Base-by-base conservation (phyloP, 1,140 invertebrate genomes). In the Contarinia nasturtii region DNA sequence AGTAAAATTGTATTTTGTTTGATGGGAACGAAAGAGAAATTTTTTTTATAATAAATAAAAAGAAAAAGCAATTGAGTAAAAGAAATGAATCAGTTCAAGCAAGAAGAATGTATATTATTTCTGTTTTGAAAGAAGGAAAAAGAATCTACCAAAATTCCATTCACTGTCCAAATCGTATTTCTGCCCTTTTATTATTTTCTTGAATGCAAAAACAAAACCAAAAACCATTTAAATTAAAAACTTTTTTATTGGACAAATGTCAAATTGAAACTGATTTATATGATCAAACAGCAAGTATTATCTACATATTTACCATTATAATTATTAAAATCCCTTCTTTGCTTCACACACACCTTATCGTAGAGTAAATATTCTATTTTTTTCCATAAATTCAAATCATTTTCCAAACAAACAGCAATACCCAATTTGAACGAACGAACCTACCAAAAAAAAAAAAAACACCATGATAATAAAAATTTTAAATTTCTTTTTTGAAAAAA, bases 51-150 rank as follows among this genome's bases (percentile, higher is more conserved):
- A 49, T 52, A 47, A 53, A 51, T 43, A 51, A 52, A 53, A 52
- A 55, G 49, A 51, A 52, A 53, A 21, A 17, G 44, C 22, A 44
- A 15, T 44, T 33, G 58, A 64, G 62, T 64, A 60, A 59, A 66
- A 81, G 82, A 79, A 82, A 82, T 44, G 45, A 51, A 27, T 27
- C 27, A 27, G 27, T 27, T 27, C 27, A 27, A 27, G 27, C 27
- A 27, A 27, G 27, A 27, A 27, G 27, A 27, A 27, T 27, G 27
- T 27, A 27, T 27, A 27, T 27, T 27, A 27, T 27, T 27, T 27
- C 27, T 27, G 27, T 27, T 27, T 27, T 27, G 27, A 27, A 27
- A 27, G 27, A 27, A 10, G 27, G 27, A 10, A 27, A 27, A 27
- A n/a, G n/a, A 27, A 27, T 10, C 27, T 3, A 27, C 27, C 27